A percentile compares a stretch with the other conserved stretches of the same genome.
Evolutionary conservation across 2,113 vertebrate species (phyloP).

Genomic region (Syngnathus floridae): DNA sequence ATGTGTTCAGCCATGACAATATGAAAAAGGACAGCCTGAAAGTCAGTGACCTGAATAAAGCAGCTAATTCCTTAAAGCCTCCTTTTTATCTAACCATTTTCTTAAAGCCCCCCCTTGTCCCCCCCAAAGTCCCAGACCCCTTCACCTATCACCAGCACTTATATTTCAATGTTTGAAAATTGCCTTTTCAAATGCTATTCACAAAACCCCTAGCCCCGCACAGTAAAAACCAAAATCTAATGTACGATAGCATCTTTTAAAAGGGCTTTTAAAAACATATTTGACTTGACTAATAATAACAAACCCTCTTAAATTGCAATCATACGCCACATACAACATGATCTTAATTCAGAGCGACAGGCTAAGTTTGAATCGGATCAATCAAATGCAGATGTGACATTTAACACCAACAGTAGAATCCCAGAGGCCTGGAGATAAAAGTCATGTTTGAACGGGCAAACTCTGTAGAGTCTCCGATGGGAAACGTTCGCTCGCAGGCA

Average conservation of each 20-base stretch:
- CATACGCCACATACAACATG: slow-evolving; percentile 28
- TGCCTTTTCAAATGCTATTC: slow-evolving; percentile 56
- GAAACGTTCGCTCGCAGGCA: slow-evolving; percentile 15
- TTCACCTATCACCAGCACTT: slow-evolving; percentile 28
- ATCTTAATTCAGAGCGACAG: slow-evolving; percentile 52
- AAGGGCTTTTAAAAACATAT: slow-evolving; percentile 14
- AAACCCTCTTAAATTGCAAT: slow-evolving; percentile 34
- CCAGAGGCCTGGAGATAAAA: slow-evolving; percentile 58
- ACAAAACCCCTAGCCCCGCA: slow-evolving; percentile 46
- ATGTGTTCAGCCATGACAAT: slow-evolving; percentile 54
- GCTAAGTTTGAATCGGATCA: slow-evolving; percentile 64
- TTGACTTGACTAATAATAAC: slow-evolving; percentile 46
- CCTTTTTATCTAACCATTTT: slow-evolving; percentile 50
- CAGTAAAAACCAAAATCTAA: background rate
- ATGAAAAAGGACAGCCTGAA: slow-evolving; percentile 56
- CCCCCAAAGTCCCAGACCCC: slow-evolving; percentile 32
- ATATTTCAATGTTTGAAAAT: slow-evolving; percentile 64
- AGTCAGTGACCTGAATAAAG: slow-evolving; percentile 59
- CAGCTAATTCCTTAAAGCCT: slow-evolving; percentile 54
- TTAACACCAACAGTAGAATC: slow-evolving; percentile 60
- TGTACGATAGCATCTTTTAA: background rate
- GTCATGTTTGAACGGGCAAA: slow-evolving; percentile 64
- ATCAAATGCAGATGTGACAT: slow-evolving; percentile 74
- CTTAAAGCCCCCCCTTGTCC: slow-evolving; percentile 15
- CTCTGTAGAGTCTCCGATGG: slow-evolving; percentile 39